Evolutionary conservation across 2,888 invertebrate genomes (phyloP).

Genomic region (Chrysodeixis includens): DNA sequence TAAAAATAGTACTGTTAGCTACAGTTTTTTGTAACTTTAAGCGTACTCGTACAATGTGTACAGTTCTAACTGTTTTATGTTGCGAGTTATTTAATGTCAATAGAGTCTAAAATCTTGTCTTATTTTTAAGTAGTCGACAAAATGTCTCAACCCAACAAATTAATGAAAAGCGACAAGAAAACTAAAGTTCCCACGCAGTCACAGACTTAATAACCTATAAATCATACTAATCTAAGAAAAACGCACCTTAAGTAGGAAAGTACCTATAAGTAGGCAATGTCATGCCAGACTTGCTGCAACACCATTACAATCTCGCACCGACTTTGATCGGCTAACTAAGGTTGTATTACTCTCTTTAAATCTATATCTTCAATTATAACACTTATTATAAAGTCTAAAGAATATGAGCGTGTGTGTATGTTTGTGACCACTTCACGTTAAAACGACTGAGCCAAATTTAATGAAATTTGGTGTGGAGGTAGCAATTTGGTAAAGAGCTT

Average conservation of each 20-base stretch:
- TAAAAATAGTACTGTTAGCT: too few species aligned
- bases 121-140: not conserved
- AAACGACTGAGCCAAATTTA: too few species aligned
- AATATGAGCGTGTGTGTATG: too few species aligned
- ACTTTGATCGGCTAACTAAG: slow-evolving; percentile 3
- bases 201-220: not conserved
- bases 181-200: not conserved
- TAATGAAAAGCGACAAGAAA: not conserved
- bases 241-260: slow-evolving; percentile 1
- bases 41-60: too few species aligned
- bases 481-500: too few species aligned
- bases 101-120: too few species aligned
- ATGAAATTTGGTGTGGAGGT: too few species aligned
- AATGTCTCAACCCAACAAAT: not conserved
- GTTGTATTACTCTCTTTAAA: not conserved
- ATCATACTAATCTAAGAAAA: slow-evolving; percentile 4
- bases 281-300: not conserved
- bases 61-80: not conserved
- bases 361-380: not conserved
- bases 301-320: not conserved
- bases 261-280: not conserved
- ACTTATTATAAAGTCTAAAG: too few species aligned
- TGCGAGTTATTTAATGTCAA: not conserved
- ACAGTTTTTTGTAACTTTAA: too few species aligned
- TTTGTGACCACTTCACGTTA: too few species aligned